phyloP scores from a whole-genome alignment of 2,113 vertebrate species.

The Coturnix japonica region DNA sequence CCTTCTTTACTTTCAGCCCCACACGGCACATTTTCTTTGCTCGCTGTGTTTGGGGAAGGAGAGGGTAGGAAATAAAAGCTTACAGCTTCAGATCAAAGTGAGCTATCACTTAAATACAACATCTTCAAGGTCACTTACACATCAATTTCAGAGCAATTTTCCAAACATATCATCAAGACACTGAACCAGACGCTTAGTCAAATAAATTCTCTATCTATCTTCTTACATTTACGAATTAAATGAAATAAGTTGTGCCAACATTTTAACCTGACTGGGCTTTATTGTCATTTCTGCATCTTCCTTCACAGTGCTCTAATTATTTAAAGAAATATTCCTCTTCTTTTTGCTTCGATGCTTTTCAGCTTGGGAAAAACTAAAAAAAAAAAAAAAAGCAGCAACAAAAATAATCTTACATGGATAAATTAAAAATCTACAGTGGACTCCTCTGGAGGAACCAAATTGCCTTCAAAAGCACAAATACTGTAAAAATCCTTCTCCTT shows the following conservation, averaged over 20 bases:
- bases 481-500: background rate
- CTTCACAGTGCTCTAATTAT: background rate
- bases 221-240: slow-evolving; percentile 37
- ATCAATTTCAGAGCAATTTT: slow-evolving; percentile 57
- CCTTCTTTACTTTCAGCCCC: background rate
- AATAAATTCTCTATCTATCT: slow-evolving; percentile 50
- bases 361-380: background rate
- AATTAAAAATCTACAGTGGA: background rate
- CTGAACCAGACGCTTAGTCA: slow-evolving; percentile 44
- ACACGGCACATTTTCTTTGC: background rate
- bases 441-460: background rate
- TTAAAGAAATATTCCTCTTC: background rate
- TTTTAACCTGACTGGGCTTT: slow-evolving; percentile 52
- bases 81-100: slow-evolving; percentile 26
- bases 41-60: background rate
- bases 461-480: background rate
- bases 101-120: slow-evolving; percentile 12
- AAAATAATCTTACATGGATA: background rate
- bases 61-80: background rate
- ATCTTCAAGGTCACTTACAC: slow-evolving; percentile 65
- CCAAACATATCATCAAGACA: slow-evolving; percentile 50
- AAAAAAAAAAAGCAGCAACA: background rate
- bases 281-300: slow-evolving; percentile 5
- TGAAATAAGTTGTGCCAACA: slow-evolving; percentile 36
- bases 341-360: background rate